Base-by-base conservation (phyloP, 1,140 invertebrate species). In the Dinoponera quadriceps region DNA sequence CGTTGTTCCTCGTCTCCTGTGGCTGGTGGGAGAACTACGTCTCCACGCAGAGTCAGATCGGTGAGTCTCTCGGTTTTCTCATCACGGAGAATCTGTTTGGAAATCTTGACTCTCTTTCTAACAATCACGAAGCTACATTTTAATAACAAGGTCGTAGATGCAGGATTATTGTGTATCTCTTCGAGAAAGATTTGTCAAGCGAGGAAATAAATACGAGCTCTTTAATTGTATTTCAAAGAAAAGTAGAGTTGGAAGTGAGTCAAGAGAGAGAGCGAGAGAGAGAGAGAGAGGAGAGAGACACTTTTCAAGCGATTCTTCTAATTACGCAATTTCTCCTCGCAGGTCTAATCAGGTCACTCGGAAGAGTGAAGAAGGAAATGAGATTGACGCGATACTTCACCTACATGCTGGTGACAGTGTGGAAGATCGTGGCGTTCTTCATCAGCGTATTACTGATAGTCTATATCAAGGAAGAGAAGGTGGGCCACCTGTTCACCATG, bases 11-110 rank as follows among this genome's bases (percentile, higher is more conserved):
- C 57, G 97, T 98, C 55, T 99, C 98, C 3, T 96, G 98, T 38
- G 97, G 98, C 29, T 99, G 98, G 97, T 99, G 98, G 98, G 98
- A 99, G 94, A 99, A 99, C 94, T 99, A 98, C 91, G 97, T 98
- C 0, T 97, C 97, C 33, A 95, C 96, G 84, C 96, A 97, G 73
- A 98, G 97, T 84, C 96, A 97, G 0, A 95, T 98, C 80, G 95
- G 97, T 95, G 49, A 69, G 66, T 59, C 29, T 57, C 16, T 13
- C 16, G 3, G 14, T 25, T 48, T 9, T 13, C 20, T 54, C 11
- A n/a, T 27, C 0, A 51, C 13, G 18, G 33, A 25, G n/a, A n/a
- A n/a, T n/a, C n/a, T n/a, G n/a, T n/a, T n/a, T n/a, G n/a, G n/a
- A n/a, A n/a, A n/a, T n/a, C n/a, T n/a, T n/a, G n/a, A n/a, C n/a